Evolutionary conservation across 2,888 invertebrate species (phyloP).

Genomic region (Camponotus fellah): DNA sequence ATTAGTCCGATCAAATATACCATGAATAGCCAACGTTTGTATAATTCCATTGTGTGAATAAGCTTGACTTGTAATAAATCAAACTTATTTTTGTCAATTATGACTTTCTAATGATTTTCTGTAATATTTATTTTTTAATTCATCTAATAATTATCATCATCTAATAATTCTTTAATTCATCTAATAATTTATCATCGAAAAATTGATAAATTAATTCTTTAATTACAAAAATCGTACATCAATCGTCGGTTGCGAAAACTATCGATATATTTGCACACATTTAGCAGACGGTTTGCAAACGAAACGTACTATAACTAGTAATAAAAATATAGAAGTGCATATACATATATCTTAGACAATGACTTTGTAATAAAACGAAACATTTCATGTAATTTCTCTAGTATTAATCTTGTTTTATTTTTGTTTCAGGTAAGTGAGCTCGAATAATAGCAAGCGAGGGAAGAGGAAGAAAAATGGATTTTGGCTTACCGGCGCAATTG

Average conservation of each 20-base stretch:
- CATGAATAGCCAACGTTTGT: conserved; percentile 47
- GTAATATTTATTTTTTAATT: too few relatives aligned
- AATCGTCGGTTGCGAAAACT: neutral
- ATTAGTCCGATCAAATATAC: conserved; percentile 62
- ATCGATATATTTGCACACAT: neutral
- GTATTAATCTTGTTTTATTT: conserved; percentile 7
- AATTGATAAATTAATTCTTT: neutral
- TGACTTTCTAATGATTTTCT: neutral
- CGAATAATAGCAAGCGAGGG: too few relatives aligned
- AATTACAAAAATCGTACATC: neutral
- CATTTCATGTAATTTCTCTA: neutral
- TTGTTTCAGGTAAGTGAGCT: conserved; percentile 45
- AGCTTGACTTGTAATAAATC: neutral
- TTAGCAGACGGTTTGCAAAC: neutral
- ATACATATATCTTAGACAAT: neutral
- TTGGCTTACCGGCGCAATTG: conserved; percentile 17
- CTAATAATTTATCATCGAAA: too few relatives aligned
- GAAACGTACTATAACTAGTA: neutral
- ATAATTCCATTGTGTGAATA: conserved; percentile 40
- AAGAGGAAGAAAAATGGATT: neutral
- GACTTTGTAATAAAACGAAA: neutral
- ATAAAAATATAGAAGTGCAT: neutral
- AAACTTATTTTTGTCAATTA: conserved; percentile 17
- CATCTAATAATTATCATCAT: too few relatives aligned
- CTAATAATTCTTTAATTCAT: too few relatives aligned